A percentile compares a stretch with the other conserved stretches of the same genome.
Conservation (phyloP, 1,140 invertebrate genomes). For the Ptiloglossa arizonensis region DNA sequence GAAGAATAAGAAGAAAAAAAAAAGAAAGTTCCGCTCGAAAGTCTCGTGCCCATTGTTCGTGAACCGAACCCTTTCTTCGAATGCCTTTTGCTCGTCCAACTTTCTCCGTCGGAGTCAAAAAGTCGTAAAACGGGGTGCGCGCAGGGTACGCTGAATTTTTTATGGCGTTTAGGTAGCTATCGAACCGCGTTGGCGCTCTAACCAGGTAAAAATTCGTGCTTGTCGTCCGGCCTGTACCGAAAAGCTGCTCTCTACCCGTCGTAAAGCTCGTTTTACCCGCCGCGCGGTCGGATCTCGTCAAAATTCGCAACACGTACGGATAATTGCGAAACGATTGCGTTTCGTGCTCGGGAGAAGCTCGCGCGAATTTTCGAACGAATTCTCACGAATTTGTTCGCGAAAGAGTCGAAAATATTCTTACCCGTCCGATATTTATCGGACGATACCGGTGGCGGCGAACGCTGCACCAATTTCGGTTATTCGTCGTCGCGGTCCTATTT, state of each 20-base stretch:
- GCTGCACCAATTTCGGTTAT: too few species aligned
- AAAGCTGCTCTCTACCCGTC: background rate
- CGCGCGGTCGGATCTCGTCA: background rate
- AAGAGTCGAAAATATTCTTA: too few species aligned
- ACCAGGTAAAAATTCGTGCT: conserved; percentile 61
- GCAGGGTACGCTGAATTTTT: conserved; percentile 70
- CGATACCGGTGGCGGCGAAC: too few species aligned
- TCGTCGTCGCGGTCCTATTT: too few species aligned
- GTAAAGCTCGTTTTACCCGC: background rate
- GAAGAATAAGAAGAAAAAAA: conserved; percentile 59
- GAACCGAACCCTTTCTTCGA: conserved; percentile 74
- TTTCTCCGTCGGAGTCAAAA: conserved; percentile 72
- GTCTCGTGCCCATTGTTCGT: conserved; percentile 50
- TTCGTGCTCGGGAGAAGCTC: too few species aligned
- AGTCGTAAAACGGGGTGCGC: conserved; percentile 69
- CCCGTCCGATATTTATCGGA: too few species aligned
- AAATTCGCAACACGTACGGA: background rate
- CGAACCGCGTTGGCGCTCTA: conserved; percentile 37
- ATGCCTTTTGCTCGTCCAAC: conserved; percentile 55
- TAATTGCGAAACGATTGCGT: background rate
- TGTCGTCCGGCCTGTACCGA: conserved; percentile 33
- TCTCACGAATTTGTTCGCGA: too few species aligned
- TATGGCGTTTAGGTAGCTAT: conserved; percentile 77
- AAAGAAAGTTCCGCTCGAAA: conserved; percentile 69
- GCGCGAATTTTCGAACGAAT: too few species aligned